Base-by-base conservation (phyloP, 2,113 vertebrate species). In the Tachycineta bicolor region DNA sequence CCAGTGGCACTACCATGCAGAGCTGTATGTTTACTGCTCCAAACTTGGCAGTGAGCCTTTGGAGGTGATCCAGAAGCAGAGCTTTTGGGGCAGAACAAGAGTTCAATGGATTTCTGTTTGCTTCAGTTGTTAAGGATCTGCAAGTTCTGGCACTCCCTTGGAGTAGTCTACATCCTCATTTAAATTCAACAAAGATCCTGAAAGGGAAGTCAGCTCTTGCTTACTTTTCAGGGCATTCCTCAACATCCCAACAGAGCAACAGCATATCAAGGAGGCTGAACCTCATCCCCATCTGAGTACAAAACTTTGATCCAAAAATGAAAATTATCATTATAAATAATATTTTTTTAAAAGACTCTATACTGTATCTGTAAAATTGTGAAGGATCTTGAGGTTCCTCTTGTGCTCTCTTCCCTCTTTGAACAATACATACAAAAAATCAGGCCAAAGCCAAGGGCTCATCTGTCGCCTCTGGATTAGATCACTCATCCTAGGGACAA, bases 381-480 rank as follows among this genome's bases (percentile, higher is more conserved):
- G 99, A 22, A 99, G 98, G 86, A 98, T 94, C 83, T 98, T 98
- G 24, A 99, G 98, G 6, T 74, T 98, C 68, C 39, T 98, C 71
- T 97, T 90, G n/a, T 99, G 99, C 10, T 98, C 98, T 87, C 93
- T 93, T 88, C 99, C 99, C n/a, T 98, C 98, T 50, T 98, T 98
- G 39, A 98, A 98, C 60, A 89, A 81, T 29, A 80, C 63, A 93
- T 98, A 99, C 9, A 97, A 6, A 59, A 98, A 49, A 46, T 99
- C 97, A 46, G 97, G 83, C 99, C 99, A 99, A 85, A 98, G 96
- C 99, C 99, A 99, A 8, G 99, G 99, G 75, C 93, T 97, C 96
- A 98, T 98, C 95, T 99, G 98, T 96, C 99, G 98, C 37, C 91
- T 97, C 44, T 98, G 97, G 89, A 99, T 89, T 46, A 99, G 96